Conservation (phyloP, 2,113 vertebrate species). For the Sula dactylatra region DNA sequence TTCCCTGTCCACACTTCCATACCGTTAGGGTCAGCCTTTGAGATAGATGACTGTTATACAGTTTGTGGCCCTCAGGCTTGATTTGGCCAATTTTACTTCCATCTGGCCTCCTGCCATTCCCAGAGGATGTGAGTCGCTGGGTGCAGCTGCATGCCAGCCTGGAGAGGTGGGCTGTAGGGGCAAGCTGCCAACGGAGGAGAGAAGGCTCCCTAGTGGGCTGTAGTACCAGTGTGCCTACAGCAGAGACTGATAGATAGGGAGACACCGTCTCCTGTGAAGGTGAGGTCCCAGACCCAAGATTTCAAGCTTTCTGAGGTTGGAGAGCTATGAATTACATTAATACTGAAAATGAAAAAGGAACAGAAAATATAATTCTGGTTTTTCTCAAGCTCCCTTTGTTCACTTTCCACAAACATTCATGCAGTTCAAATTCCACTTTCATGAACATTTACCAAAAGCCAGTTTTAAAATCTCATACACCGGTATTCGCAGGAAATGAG, state of each 20-base stretch:
- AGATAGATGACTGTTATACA: accelerated
- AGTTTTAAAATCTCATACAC: background rate
- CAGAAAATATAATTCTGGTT: background rate
- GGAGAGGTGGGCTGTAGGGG: background rate
- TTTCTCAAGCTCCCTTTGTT: background rate
- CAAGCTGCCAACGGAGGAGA: background rate
- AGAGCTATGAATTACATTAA: background rate
- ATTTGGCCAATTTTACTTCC: background rate
- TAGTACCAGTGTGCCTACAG: background rate
- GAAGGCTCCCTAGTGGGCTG: background rate
- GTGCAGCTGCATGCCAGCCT: background rate
- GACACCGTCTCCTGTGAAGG: background rate
- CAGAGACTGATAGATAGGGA: background rate
- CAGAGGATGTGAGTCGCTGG: background rate
- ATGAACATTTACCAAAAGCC: background rate
- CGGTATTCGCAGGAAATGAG: conserved; percentile 7
- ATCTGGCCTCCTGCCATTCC: background rate
- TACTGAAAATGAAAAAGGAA: background rate
- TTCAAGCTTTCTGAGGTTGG: background rate
- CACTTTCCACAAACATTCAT: background rate
- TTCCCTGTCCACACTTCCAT: background rate
- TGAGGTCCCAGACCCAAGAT: background rate
- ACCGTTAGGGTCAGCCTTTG: background rate
- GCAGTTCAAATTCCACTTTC: background rate
- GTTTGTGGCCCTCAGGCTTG: background rate